These are phyloP conservation scores for Dendrocincla tyrannina DNA, from an alignment of 2,797 vertebrate species.

Conservation along the genomic window DNA sequence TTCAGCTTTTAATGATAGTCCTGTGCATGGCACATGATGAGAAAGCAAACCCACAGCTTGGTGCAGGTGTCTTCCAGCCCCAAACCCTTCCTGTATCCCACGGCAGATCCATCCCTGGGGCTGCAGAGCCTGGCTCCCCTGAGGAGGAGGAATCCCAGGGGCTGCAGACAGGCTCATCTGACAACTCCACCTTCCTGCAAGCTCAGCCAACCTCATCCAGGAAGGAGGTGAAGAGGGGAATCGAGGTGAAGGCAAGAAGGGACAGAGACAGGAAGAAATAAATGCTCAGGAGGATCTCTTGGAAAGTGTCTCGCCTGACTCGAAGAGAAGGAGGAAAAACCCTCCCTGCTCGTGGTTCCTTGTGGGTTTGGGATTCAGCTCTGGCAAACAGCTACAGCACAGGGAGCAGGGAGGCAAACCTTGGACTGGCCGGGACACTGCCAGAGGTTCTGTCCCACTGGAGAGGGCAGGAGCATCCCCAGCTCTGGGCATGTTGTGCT, in stretches of 20 bases:
- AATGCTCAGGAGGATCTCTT: not conserved
- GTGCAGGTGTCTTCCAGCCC: not conserved
- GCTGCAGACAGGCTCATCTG: not conserved
- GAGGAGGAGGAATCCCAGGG: not conserved
- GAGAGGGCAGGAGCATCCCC: not conserved
- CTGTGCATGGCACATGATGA: accelerated
- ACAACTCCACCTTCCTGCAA: not conserved
- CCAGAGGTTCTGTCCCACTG: not conserved
- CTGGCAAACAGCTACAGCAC: not conserved
- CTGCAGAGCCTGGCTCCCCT: not conserved
- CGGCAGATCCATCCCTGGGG: not conserved
- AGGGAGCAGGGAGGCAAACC: not conserved
- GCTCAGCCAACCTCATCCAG: constrained; percentile 11
- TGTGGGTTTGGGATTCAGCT: not conserved
- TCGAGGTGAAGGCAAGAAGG: not conserved
- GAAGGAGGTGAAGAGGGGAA: not conserved
- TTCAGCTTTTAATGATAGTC: not conserved
- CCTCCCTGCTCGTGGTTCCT: not conserved
- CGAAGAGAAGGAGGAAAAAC: not conserved
- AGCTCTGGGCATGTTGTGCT: not conserved
- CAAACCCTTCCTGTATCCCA: not conserved
- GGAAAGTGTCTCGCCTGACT: not conserved
- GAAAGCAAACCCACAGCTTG: not conserved
- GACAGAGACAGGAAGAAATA: not conserved
- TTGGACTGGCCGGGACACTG: not conserved